These are phyloP conservation scores for Leptinotarsa tumamoca DNA, from an alignment of 2,888 invertebrate genomes.

Conservation along the genomic window DNA sequence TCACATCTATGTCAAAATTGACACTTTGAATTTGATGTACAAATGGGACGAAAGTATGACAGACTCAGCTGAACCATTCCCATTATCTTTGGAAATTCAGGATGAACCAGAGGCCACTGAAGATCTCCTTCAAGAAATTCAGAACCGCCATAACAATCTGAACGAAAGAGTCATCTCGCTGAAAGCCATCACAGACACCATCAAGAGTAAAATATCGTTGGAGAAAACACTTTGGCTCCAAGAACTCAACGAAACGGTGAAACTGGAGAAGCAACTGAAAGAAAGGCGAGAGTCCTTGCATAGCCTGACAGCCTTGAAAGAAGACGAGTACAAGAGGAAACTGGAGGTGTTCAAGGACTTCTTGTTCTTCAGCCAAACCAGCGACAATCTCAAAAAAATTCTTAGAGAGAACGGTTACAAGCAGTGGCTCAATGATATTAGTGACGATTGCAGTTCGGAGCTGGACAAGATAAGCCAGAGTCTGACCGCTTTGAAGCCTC, in stretches of 20 bases:
- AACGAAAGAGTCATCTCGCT: constrained; percentile 43
- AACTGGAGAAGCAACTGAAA: constrained; percentile 40
- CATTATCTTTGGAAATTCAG: constrained; percentile 19
- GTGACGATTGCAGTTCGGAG: constrained; percentile 47
- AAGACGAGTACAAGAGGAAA: constrained; percentile 39
- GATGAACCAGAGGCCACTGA: constrained; percentile 36
- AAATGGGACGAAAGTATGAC: neutral
- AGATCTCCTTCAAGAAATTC: constrained; percentile 23
- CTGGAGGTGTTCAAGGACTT: constrained; percentile 45
- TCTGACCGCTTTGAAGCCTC: constrained; percentile 42
- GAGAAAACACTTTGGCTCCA: constrained; percentile 45
- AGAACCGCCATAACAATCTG: constrained; percentile 37
- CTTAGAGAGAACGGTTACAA: constrained; percentile 42
- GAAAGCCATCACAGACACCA: constrained; percentile 40
- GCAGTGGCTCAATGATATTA: constrained; percentile 46
- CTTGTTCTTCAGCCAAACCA: constrained; percentile 39
- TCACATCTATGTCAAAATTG: neutral
- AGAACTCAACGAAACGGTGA: constrained; percentile 47
- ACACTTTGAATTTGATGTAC: neutral
- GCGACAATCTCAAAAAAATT: constrained; percentile 39
- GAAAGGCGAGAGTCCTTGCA: constrained; percentile 21
- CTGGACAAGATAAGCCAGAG: constrained; percentile 48
- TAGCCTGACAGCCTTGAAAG: constrained; percentile 9
- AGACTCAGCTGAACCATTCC: neutral
- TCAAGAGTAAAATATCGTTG: constrained; percentile 41